phyloP scores from a whole-genome alignment of 2,113 vertebrate genomes.

The Gymnocephalus cernua region DNA sequence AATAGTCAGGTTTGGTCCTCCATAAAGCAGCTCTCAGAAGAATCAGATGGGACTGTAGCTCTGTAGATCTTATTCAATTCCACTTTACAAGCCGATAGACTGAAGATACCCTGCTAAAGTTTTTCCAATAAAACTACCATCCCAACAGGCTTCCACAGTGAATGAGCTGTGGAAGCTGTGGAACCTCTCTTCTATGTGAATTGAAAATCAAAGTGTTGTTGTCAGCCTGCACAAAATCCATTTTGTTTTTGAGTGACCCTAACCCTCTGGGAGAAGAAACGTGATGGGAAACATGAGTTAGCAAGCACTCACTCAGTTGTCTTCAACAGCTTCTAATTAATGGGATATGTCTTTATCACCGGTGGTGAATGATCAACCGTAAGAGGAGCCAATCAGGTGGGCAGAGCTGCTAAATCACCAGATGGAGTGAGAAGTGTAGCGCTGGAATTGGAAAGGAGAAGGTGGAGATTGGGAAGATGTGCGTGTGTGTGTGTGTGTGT shows the following conservation, averaged over 20 bases:
- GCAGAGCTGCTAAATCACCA: background rate
- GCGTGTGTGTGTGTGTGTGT: background rate
- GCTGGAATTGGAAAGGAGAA: conserved; percentile 10
- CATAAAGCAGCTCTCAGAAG: background rate
- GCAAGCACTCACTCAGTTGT: background rate
- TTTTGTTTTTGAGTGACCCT: background rate
- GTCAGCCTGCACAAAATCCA: background rate
- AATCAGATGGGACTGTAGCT: background rate
- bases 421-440: background rate
- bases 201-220: background rate
- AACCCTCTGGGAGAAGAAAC: background rate
- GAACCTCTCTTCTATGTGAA: background rate
- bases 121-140: background rate
- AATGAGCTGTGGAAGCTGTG: background rate
- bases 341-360: background rate
- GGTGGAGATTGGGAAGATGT: background rate
- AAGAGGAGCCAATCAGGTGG: conserved; percentile 5
- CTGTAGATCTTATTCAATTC: background rate
- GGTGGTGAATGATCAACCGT: background rate
- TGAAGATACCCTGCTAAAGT: background rate
- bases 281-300: background rate
- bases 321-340: background rate
- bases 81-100: background rate
- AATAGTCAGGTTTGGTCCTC: background rate
- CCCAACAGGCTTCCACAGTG: background rate